These are phyloP conservation scores for Drosophila phalerata DNA, from an alignment of 2,888 invertebrate species.

Conservation along the genomic window DNA sequence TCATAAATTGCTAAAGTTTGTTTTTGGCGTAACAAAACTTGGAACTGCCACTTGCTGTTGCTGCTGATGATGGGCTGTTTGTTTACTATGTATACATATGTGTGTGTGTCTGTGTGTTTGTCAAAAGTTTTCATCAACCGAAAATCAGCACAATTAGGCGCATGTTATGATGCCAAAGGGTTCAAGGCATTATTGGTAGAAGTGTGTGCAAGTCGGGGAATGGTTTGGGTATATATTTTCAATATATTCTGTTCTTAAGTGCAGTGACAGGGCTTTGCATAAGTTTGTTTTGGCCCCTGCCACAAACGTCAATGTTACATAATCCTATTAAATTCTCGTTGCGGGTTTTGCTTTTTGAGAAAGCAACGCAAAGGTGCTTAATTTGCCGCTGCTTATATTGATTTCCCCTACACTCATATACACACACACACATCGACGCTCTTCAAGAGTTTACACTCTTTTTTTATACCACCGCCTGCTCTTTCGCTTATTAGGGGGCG, in stretches of 20 bases:
- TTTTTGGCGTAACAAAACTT: constrained; percentile 78
- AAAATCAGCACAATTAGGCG: constrained; percentile 77
- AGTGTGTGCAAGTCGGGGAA: neutral
- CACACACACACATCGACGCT: constrained; percentile 14
- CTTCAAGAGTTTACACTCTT: constrained; percentile 33
- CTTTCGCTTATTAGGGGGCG: constrained; percentile 63
- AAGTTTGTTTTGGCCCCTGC: constrained; percentile 58
- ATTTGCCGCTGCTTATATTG: constrained; percentile 78
- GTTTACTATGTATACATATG: constrained; percentile 18
- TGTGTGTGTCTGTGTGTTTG: constrained; percentile 38
- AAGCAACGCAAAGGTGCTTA: constrained; percentile 72
- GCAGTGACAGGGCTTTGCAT: constrained; percentile 75
- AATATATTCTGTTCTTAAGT: constrained; percentile 42
- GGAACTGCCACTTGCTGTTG: constrained; percentile 49
- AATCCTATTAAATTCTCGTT: constrained; percentile 80
- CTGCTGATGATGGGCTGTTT: constrained; percentile 51
- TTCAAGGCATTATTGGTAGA: constrained; percentile 35
- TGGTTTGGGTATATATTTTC: neutral
- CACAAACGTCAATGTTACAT: constrained; percentile 68
- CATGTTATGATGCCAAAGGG: constrained; percentile 61
- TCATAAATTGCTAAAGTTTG: constrained; percentile 83
- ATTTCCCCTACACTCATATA: constrained; percentile 53
- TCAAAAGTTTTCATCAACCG: constrained; percentile 74
- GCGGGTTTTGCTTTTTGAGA: constrained; percentile 51
- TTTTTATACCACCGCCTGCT: constrained; percentile 27